These are phyloP conservation scores for Apamea crenata DNA, from an alignment of 2,888 invertebrate species.

Conservation along the genomic window DNA sequence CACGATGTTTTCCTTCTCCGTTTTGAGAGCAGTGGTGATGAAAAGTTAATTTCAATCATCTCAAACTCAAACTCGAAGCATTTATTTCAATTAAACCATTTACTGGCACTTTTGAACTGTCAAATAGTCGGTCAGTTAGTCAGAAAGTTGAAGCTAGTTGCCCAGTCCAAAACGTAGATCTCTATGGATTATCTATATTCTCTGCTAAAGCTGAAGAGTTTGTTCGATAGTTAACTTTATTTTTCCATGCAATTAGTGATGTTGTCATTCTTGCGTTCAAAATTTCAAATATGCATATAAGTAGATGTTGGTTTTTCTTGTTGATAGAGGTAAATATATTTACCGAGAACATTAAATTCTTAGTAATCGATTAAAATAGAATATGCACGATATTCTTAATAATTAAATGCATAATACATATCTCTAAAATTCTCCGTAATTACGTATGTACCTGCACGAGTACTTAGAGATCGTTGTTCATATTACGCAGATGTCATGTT, in stretches of 20 bases:
- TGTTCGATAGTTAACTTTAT: background rate
- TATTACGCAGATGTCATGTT: background rate
- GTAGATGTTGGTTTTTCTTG: slow-evolving; percentile 10
- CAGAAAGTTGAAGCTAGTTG: too few species aligned
- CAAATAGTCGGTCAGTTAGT: too few species aligned
- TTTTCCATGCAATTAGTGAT: background rate
- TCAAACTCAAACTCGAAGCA: too few species aligned
- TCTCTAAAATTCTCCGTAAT: slow-evolving; percentile 16
- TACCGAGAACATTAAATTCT: slow-evolving; percentile 24
- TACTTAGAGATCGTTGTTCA: background rate
- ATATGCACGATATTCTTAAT: slow-evolving; percentile 11
- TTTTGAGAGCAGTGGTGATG: too few species aligned
- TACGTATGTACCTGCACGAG: background rate
- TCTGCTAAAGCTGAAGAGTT: too few species aligned
- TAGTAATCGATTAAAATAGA: slow-evolving; percentile 21
- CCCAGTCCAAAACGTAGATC: too few species aligned
- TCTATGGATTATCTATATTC: too few species aligned
- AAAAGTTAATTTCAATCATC: too few species aligned
- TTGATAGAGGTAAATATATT: slow-evolving; percentile 5
- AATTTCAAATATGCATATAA: slow-evolving; percentile 4
- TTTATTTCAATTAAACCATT: too few species aligned
- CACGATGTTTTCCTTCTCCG: too few species aligned
- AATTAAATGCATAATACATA: slow-evolving; percentile 12
- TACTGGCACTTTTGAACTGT: too few species aligned
- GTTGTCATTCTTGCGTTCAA: background rate